Conservation (phyloP, 1,140 invertebrate species). For the Trichonephila inaurata region DNA sequence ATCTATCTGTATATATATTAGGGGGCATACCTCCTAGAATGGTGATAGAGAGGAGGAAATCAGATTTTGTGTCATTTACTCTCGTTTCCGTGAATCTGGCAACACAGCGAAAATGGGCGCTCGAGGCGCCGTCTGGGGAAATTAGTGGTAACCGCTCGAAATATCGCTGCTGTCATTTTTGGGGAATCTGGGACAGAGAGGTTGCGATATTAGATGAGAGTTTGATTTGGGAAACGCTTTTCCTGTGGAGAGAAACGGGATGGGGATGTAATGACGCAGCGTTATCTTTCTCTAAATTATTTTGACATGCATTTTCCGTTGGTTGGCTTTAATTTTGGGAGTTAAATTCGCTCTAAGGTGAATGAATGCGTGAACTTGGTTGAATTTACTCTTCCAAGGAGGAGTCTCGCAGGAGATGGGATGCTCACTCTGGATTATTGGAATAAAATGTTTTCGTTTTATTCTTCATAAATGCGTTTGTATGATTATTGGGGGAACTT, state of each 20-base stretch:
- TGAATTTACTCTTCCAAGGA: neutral
- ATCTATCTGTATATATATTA: conserved; percentile 45
- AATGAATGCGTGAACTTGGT: neutral
- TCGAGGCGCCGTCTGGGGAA: conserved; percentile 53
- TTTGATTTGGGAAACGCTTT: conserved; percentile 21
- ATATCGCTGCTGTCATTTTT: conserved; percentile 57
- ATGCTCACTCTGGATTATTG: too few species aligned
- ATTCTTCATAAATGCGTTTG: too few species aligned
- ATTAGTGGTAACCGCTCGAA: conserved; percentile 48
- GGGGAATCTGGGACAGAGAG: conserved; percentile 20
- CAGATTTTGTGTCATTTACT: conserved; percentile 64
- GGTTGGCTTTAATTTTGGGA: conserved; percentile 24
- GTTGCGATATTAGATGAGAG: conserved; percentile 44
- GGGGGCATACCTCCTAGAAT: conserved; percentile 4
- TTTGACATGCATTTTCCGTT: conserved; percentile 14
- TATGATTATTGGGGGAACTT: too few species aligned
- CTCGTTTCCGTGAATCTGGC: conserved; percentile 49
- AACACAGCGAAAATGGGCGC: conserved; percentile 1
- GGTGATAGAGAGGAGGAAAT: conserved; percentile 52
- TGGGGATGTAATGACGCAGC: neutral
- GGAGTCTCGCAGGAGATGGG: neutral
- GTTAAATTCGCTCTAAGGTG: neutral
- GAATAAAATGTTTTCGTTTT: too few species aligned
- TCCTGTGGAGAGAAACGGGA: neutral
- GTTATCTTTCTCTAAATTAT: conserved; percentile 39